Percentiles rank a stretch among this genome's conserved stretches.
phyloP scores from a whole-genome alignment of 92 coral and sea anemone species.

The Palythoa grandiflora region DNA sequence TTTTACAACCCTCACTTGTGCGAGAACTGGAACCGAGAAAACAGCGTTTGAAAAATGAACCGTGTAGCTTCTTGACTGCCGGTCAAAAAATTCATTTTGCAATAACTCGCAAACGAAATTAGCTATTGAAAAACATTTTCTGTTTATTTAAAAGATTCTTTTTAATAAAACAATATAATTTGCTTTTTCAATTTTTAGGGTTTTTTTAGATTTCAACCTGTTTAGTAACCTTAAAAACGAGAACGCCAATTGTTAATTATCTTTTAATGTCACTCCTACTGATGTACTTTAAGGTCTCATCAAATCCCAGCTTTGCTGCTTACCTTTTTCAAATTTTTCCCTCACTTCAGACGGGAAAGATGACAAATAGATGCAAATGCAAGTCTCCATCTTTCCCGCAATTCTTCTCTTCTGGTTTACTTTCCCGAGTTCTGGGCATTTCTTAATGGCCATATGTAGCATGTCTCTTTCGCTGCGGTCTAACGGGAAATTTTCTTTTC shows the following conservation, averaged over 20 bases:
- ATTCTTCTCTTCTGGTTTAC: conserved; percentile 40
- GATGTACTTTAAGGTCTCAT: conserved; percentile 1
- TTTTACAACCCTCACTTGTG: conserved; percentile 28
- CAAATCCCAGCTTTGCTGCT: neutral
- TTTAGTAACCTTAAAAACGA: neutral
- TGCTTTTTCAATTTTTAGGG: conserved; percentile 11
- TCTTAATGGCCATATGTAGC: conserved; percentile 13
- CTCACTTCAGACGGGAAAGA: conserved; percentile 40
- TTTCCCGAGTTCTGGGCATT: conserved; percentile 39
- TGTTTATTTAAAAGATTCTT: neutral
- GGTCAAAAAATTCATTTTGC: conserved; percentile 21
- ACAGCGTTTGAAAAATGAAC: conserved; percentile 25
- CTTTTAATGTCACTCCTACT: neutral
- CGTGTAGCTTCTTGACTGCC: conserved; percentile 22
- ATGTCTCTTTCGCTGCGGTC: conserved; percentile 43
- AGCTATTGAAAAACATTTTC: conserved; percentile 13
- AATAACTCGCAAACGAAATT: conserved; percentile 12
- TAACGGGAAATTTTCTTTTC: conserved; percentile 56
- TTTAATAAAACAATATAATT: neutral
- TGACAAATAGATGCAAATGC: conserved; percentile 43
- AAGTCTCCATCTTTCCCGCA: conserved; percentile 57
- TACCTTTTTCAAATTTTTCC: conserved; percentile 15
- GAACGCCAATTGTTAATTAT: neutral
- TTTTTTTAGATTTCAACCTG: too few species aligned
- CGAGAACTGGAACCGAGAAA: conserved; percentile 26